Evolutionary conservation across 1,140 invertebrate species (phyloP).

Genomic region (Micrasema longulum): DNA sequence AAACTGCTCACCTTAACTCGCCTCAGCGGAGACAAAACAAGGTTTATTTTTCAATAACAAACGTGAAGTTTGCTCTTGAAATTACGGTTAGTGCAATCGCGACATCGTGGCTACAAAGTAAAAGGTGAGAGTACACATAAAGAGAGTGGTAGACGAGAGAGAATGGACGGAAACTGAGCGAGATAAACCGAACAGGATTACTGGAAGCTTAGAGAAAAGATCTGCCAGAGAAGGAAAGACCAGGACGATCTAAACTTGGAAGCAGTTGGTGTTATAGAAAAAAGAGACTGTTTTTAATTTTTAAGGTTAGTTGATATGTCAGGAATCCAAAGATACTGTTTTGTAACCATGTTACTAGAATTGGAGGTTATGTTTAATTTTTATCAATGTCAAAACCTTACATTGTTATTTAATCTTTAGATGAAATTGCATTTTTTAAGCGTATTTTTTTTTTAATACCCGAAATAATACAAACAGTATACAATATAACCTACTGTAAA

Average conservation of each 20-base stretch:
- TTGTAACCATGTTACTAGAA: no score
- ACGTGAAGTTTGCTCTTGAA: slow-evolving; percentile 35
- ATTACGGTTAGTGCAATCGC: slow-evolving; percentile 25
- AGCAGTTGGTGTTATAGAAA: background rate
- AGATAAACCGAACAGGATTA: slow-evolving; percentile 29
- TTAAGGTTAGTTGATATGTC: no score
- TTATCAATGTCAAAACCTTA: no score
- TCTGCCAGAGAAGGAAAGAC: background rate
- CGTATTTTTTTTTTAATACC: no score
- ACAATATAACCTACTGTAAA: no score
- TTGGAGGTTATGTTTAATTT: no score
- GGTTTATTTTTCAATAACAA: slow-evolving; percentile 26
- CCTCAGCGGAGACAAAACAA: slow-evolving; percentile 12
- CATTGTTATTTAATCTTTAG: no score
- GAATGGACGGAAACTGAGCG: slow-evolving; percentile 19
- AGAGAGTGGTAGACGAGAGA: background rate
- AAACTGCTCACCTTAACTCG: no score
- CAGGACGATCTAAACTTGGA: background rate
- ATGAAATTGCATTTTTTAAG: no score
- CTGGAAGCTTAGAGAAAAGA: background rate
- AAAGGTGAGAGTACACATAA: slow-evolving; percentile 8
- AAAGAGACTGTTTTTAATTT: background rate
- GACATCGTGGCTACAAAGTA: slow-evolving; percentile 18
- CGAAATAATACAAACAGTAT: no score
- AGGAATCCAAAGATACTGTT: no score